These are phyloP conservation scores for Phytoseiulus persimilis DNA, from an alignment of 2,888 invertebrate genomes.

Conservation along the genomic window DNA sequence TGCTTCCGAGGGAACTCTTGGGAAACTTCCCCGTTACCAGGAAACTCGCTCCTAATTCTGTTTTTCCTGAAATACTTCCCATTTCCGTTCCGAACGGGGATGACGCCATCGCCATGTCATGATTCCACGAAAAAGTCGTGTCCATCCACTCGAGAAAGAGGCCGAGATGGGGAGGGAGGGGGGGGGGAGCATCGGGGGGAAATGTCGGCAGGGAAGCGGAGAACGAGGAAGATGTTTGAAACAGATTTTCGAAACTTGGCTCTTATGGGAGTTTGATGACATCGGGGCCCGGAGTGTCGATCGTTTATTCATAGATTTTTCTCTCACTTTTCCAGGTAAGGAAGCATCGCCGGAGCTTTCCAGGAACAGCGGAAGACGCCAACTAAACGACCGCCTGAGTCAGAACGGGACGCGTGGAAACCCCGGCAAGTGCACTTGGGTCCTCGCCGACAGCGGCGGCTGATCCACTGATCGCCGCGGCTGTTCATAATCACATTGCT, in stretches of 20 bases:
- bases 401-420: neutral
- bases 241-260: neutral
- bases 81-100: neutral
- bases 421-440: neutral
- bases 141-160: neutral
- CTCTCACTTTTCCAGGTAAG: neutral
- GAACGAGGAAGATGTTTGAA: neutral
- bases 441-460: neutral
- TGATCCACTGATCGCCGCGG: neutral
- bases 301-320: conserved; percentile 5
- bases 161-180: too few species aligned
- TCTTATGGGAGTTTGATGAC: neutral
- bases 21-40: neutral
- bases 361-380: neutral
- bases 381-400: neutral
- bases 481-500: too few species aligned
- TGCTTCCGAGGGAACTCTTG: neutral
- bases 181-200: too few species aligned
- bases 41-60: neutral
- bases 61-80: neutral
- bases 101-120: neutral
- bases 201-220: neutral
- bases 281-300: neutral
- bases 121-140: neutral
- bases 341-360: neutral